Evolutionary conservation across 2,888 invertebrate genomes (phyloP).

Genomic region (Drosophila rubida): DNA sequence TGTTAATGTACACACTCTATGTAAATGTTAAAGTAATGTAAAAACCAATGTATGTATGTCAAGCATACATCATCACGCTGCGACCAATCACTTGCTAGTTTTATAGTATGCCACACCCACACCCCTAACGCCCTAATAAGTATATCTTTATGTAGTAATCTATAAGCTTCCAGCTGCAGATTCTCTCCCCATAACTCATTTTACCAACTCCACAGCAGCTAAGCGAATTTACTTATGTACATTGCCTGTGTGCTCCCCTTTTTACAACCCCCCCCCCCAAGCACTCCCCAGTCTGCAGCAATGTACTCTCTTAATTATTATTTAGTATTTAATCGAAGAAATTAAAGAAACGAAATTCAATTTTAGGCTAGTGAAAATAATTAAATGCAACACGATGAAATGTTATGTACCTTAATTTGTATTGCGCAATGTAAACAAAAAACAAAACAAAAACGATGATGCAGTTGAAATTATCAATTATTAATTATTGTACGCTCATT

Average conservation of each 20-base stretch:
- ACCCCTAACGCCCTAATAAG: constrained; percentile 44
- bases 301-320: constrained; percentile 78
- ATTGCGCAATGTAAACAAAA: constrained; percentile 38
- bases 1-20: constrained; percentile 7
- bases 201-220: constrained; percentile 9
- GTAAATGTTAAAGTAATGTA: constrained; percentile 13
- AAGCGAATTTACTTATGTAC: constrained; percentile 68
- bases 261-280: background rate
- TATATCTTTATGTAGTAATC: constrained; percentile 33
- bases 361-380: constrained; percentile 40
- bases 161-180: constrained; percentile 51
- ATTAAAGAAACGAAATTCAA: constrained; percentile 43
- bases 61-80: constrained; percentile 24
- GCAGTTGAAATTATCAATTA: constrained; percentile 9
- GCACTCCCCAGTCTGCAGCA: constrained; percentile 39
- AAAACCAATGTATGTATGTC: constrained; percentile 25
- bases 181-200: background rate
- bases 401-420: constrained; percentile 49
- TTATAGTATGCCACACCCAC: constrained; percentile 69
- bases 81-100: constrained; percentile 58
- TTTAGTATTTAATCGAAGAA: constrained; percentile 68
- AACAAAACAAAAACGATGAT: background rate
- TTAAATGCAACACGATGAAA: constrained; percentile 20
- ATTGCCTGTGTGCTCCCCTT: constrained; percentile 18
- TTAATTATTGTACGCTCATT: constrained; percentile 44